These are phyloP conservation scores for Lacerta bilineata DNA, from an alignment of 2,797 vertebrate species.

Conservation along the genomic window DNA sequence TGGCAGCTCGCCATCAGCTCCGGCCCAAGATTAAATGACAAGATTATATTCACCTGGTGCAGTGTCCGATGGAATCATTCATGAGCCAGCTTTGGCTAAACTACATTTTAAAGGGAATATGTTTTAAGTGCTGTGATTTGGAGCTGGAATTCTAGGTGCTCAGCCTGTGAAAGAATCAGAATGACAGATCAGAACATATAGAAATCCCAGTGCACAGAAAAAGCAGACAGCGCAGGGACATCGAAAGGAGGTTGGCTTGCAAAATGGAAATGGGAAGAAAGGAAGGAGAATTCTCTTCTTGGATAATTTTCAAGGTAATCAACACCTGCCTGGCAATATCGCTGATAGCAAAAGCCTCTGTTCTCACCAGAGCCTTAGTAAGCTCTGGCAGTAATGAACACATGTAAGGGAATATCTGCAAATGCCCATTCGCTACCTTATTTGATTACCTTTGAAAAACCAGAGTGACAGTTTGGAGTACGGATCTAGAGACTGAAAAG, in stretches of 20 bases:
- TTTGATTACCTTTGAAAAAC: slow-evolving; percentile 15
- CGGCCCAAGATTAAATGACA: slow-evolving; percentile 29
- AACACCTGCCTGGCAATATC: background rate
- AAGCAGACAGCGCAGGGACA: background rate
- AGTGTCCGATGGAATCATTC: slow-evolving; percentile 1
- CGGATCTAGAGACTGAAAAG: background rate
- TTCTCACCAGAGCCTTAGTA: background rate
- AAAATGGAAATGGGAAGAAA: no score
- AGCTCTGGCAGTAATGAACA: background rate
- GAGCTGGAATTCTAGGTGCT: background rate
- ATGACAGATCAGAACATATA: background rate
- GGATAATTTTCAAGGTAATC: slow-evolving; percentile 13
- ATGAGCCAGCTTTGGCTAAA: background rate
- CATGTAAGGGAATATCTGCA: background rate
- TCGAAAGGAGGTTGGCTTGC: background rate
- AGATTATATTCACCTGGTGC: slow-evolving; percentile 22
- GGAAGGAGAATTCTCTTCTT: background rate
- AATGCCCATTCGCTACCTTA: background rate
- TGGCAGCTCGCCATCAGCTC: slow-evolving; percentile 57
- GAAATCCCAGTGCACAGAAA: background rate
- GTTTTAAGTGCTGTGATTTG: background rate
- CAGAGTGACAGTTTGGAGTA: background rate
- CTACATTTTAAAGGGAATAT: background rate
- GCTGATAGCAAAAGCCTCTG: background rate
- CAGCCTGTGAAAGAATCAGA: background rate